Evolutionary conservation across 1,140 invertebrate genomes (phyloP).

Genomic region (Cataglyphis hispanica): DNA sequence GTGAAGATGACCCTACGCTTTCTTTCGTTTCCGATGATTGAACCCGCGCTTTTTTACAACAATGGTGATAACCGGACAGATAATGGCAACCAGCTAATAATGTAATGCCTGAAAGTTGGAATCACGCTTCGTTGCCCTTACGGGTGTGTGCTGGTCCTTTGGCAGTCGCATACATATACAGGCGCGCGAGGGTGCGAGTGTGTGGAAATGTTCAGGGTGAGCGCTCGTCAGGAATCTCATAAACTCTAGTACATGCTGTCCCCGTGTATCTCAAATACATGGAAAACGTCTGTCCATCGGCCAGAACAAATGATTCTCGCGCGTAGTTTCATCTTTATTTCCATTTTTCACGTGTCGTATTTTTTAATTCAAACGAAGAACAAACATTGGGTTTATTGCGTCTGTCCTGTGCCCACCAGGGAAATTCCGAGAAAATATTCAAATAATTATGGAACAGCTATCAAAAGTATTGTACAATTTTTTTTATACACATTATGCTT

Average conservation of each 20-base stretch:
- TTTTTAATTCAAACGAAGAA: background rate
- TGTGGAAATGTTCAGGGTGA: conserved; percentile 84
- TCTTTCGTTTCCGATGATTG: conserved; percentile 41
- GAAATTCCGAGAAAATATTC: conserved; percentile 24
- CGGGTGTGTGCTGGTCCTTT: conserved; percentile 77
- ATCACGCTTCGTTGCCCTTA: conserved; percentile 84
- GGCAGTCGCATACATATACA: conserved; percentile 62
- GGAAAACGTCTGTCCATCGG: conserved; percentile 33
- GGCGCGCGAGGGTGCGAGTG: conserved; percentile 59
- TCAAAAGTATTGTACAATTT: background rate
- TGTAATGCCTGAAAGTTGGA: conserved; percentile 83
- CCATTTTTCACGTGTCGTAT: conserved; percentile 42
- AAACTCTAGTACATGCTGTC: conserved; percentile 63
- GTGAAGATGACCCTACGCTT: background rate
- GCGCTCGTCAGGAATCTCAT: conserved; percentile 82
- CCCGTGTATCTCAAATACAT: conserved; percentile 30
- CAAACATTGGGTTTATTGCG: conserved; percentile 10
- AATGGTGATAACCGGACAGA: conserved; percentile 59
- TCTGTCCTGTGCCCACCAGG: background rate
- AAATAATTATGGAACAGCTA: background rate
- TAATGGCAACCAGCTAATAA: conserved; percentile 75
- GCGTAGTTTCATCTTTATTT: conserved; percentile 17
- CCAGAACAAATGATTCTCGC: conserved; percentile 31
- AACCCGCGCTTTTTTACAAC: conserved; percentile 3
- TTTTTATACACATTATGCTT: background rate